Base-by-base conservation (phyloP, 2,113 vertebrate genomes). In the Hippolais icterina region DNA sequence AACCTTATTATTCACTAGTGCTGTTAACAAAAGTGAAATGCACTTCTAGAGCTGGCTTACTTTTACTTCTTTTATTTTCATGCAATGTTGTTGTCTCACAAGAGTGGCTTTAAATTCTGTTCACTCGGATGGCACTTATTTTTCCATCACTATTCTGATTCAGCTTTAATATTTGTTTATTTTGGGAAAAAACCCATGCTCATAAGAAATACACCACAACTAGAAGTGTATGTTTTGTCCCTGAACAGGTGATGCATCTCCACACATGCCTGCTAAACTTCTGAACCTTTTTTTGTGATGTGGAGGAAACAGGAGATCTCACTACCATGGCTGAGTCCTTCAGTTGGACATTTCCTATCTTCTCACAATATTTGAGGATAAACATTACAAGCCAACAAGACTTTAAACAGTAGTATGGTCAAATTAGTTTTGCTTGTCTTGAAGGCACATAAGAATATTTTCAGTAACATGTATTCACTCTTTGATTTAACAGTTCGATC, bases 401-500 rank as follows among this genome's bases (percentile, higher is more conserved):
- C 39, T 63, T 87, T 60, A 29, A 82, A 20, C 39, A 63, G 46
- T 41, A 54, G 3, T 15, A 11, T 29, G 14, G 14, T 47, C 27
- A 83, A 63, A 41, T 74, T 46, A 74, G 24, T 82, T 77, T 76
- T 83, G 5, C 18, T 14, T 8, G 0, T 39, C 31, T 57, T 64
- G 64, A 70, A 80, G 20, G 29, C 19, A 78, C 14, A 12, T 54
- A 44, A 60, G 86, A 85, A n/a, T 87, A 22, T 47, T 80, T 76
- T 70, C 12, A 83, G 11, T 93, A 85, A 93, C 27, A 87, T 11
- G 3, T 33, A 12, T 80, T 96, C 66, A 52, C 60, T 89, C 84
- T 85, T 96, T 95, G 11, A 69, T 97, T 94, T 95, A 79, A 98
- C 91, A 99, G 98, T 84, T 99, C 9, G 87, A 97, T 5, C 33